A percentile compares a stretch with the other conserved stretches of the same genome.
Conservation (phyloP, 2,888 invertebrate genomes). For the Capitulum mitella region DNA sequence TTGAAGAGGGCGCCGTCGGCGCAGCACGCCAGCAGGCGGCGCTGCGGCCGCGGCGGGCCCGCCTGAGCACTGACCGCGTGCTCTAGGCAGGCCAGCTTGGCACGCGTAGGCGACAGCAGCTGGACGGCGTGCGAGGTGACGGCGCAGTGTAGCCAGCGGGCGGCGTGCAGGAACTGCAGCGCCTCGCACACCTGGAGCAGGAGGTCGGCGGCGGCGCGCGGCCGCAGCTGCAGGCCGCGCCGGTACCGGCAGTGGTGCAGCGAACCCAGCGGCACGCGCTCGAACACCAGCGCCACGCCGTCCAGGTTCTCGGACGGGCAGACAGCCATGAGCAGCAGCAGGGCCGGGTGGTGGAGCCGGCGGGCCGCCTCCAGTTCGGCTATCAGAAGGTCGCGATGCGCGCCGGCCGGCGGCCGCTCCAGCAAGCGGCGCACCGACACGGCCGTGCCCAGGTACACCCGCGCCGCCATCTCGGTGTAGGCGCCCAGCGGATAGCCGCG, state of each 20-base stretch:
- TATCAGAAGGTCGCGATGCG: slow-evolving; percentile 27
- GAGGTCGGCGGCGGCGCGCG: neutral
- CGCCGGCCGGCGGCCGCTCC: neutral
- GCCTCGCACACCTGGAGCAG: slow-evolving; percentile 43
- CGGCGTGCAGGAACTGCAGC: slow-evolving; percentile 45
- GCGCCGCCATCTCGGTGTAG: slow-evolving; percentile 37
- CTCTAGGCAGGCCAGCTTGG: slow-evolving; percentile 47
- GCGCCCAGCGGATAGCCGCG: slow-evolving; percentile 38
- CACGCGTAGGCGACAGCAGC: slow-evolving; percentile 41
- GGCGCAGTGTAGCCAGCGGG: slow-evolving; percentile 44
- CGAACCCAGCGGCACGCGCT: slow-evolving; percentile 44
- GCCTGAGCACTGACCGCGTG: slow-evolving; percentile 40
- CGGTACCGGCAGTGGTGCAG: slow-evolving; percentile 44
- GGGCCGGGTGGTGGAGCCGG: slow-evolving; percentile 42
- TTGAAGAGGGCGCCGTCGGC: slow-evolving; percentile 40
- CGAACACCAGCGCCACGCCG: slow-evolving; percentile 45
- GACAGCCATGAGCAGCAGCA: slow-evolving; percentile 46
- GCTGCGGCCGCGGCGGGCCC: slow-evolving; percentile 27
- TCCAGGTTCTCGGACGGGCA: slow-evolving; percentile 44
- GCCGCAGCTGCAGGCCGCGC: slow-evolving; percentile 37
- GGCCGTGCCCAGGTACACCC: slow-evolving; percentile 38
- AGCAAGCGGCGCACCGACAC: slow-evolving; percentile 37
- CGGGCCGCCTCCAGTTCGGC: slow-evolving; percentile 35
- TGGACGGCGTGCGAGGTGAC: slow-evolving; percentile 47
- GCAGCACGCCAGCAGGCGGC: slow-evolving; percentile 23